These are phyloP conservation scores for Acanthosepion esculentum DNA, from an alignment of 2,888 invertebrate genomes.

Conservation along the genomic window DNA sequence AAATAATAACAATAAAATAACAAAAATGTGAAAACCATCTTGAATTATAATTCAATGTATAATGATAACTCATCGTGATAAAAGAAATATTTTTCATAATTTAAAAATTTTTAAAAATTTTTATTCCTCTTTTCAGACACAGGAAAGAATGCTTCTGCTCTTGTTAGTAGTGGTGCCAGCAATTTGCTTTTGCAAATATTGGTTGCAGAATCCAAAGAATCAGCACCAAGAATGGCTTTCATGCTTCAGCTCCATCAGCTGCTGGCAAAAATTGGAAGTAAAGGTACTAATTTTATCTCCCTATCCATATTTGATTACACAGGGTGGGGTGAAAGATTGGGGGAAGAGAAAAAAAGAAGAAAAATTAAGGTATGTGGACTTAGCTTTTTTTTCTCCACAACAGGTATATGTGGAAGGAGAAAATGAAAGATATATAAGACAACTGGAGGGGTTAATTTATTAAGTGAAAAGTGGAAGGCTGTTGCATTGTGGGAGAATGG, in stretches of 20 bases:
- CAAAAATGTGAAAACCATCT: too few relatives aligned
- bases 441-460: too few relatives aligned
- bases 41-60: background rate
- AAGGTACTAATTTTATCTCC: conserved; percentile 65
- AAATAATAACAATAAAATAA: too few relatives aligned
- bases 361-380: too few relatives aligned
- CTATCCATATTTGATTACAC: background rate
- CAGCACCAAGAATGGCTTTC: conserved; percentile 63
- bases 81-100: background rate
- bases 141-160: conserved; percentile 66
- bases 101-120: background rate
- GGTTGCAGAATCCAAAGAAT: conserved; percentile 64
- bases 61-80: background rate
- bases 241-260: conserved; percentile 69
- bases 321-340: too few relatives aligned
- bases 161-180: conserved; percentile 70
- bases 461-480: too few relatives aligned
- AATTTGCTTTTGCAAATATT: conserved; percentile 69
- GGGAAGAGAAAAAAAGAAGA: too few relatives aligned
- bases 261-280: conserved; percentile 70
- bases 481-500: too few relatives aligned
- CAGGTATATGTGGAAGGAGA: too few relatives aligned
- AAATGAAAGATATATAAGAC: too few relatives aligned
- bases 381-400: too few relatives aligned
- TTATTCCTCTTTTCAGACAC: conserved; percentile 60